Conservation (phyloP, 2,797 vertebrate genomes). For the Semaprochilodus insignis region DNA sequence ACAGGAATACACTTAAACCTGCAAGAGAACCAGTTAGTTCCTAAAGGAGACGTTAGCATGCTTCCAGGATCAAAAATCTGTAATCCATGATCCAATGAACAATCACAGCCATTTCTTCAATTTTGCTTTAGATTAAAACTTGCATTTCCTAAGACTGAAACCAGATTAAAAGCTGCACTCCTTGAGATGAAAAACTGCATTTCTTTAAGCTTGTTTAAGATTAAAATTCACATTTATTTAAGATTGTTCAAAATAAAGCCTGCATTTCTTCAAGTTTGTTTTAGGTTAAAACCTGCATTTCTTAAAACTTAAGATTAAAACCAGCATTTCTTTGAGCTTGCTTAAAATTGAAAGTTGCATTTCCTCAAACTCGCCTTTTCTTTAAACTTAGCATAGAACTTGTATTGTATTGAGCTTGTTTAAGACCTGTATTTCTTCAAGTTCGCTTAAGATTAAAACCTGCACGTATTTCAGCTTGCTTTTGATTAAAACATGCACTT, state of each 20-base stretch:
- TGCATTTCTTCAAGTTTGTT: too few species aligned
- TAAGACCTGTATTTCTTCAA: too few species aligned
- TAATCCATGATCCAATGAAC: not conserved
- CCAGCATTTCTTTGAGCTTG: not conserved
- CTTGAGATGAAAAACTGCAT: not conserved
- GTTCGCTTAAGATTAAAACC: too few species aligned
- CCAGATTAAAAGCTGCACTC: not conserved
- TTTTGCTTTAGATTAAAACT: not conserved
- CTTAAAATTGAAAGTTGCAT: not conserved
- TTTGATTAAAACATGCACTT: too few species aligned
- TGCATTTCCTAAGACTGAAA: not conserved
- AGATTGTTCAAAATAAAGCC: too few species aligned
- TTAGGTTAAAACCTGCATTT: too few species aligned
- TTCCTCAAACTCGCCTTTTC: too few species aligned
- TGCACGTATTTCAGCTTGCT: too few species aligned
- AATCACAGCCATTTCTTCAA: not conserved
- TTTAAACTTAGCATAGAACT: too few species aligned
- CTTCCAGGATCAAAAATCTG: not conserved
- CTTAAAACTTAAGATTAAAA: not conserved
- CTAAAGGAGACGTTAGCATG: not conserved
- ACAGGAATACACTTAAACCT: not conserved
- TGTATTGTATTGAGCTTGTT: too few species aligned
- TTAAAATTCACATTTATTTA: too few species aligned
- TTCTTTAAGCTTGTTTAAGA: not conserved
- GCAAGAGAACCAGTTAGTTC: not conserved